Base-by-base conservation (phyloP, 1,140 invertebrate genomes). In the Tetramorium alpestre region DNA sequence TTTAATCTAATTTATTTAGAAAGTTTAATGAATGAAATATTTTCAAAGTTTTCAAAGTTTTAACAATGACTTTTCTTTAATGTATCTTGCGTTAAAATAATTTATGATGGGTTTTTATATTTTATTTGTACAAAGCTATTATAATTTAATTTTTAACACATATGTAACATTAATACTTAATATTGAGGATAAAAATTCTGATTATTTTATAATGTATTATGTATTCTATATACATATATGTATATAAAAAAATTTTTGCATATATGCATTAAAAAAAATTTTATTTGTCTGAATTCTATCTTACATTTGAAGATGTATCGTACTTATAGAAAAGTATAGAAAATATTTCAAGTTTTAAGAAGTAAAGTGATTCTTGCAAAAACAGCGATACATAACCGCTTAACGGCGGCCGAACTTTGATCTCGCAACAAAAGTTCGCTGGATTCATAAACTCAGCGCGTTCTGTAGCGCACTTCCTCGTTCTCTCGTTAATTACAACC, bases 401-500 rank as follows among this genome's bases (percentile, higher is more conserved):
- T 47, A 82, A 51, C 41, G n/a, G 54, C 69, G 54, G 54, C 13
- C 28, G 69, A 84, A 75, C 69, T 75, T 75, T 84, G 54, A 73
- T 84, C 54, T 49, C 25, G 41, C 38, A 13, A 67, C 67, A 82
- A 77, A 85, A 51, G 47, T 65, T 51, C 33, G n/a, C 44, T 60
- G 58, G 28, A 75, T 65, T 78, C 58, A 78, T 85, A 85, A 85
- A 62, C 28, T 44, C 73, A 58, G 60, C 73, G 58, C 18, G 41
- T 75, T 85, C 73, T 44, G 44, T 64, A 28, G 76, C 84, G 88
- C 77, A 92, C 88, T 92, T 91, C 89, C 91, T 91, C 86, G 81
- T 89, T 86, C 87, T 81, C 75, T 86, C 85, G 88, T 86, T 92
- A 91, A 92, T 92, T 92, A 88, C 84, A 87, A 87, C 76, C 78